Conservation (phyloP, 2,888 invertebrate genomes). For the Melolontha melolontha region DNA sequence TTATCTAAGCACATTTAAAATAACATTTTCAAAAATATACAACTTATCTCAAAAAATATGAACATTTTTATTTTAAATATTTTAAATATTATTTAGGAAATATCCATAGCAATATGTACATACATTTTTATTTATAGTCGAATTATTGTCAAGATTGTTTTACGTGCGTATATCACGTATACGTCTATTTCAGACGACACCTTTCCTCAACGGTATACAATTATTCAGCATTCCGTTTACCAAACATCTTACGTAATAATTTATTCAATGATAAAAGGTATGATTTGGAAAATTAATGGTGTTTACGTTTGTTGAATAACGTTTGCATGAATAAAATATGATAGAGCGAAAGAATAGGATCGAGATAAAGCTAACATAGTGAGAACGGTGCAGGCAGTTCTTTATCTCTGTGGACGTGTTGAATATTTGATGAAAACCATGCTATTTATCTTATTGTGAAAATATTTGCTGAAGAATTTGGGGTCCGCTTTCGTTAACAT, state of each 20-base stretch:
- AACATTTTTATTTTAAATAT: no score
- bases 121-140: no score
- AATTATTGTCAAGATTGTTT: no score
- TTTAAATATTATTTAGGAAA: no score
- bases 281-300: conserved; percentile 22
- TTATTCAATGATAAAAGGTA: conserved; percentile 15
- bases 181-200: no score
- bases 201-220: no score
- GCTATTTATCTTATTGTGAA: conserved; percentile 19
- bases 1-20: no score
- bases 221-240: not conserved
- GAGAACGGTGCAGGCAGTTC: no score
- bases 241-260: conserved; percentile 9
- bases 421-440: conserved; percentile 18
- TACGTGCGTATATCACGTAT: no score
- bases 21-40: no score
- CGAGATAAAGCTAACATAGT: conserved; percentile 6
- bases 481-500: not conserved
- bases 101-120: no score
- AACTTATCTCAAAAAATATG: no score
- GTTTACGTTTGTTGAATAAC: conserved; percentile 6
- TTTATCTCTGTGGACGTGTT: conserved; percentile 5
- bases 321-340: conserved; percentile 21
- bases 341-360: not conserved
- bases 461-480: conserved; percentile 5